Base-by-base conservation (phyloP, 2,113 vertebrate species). In the Microcebus ravelobensis region DNA sequence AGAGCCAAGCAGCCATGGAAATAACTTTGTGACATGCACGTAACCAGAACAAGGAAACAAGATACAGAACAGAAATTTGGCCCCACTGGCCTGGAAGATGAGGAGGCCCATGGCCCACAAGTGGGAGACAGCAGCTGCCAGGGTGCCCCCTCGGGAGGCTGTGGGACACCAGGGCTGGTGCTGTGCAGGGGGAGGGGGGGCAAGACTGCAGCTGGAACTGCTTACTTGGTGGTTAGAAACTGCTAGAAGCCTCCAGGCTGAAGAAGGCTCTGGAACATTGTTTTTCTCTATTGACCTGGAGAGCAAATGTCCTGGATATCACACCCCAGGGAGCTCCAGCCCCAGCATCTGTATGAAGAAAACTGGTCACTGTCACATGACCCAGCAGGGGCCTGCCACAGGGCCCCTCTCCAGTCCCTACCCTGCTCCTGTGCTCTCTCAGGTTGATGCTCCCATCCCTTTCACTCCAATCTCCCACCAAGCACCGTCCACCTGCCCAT, bases 261-360 rank as follows among this genome's bases (percentile, higher is more conserved):
- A 82, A 71, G 68, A 29, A 68, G 57, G 68, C 23, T 77, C 73
- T 65, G 83, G 67, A 87, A 96, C 9, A 18, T 57, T 88, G 52
- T 85, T 87, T 79, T 42, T 20, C 61, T 89, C n/a, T 55, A 6
- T n/a, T 94, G 89, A 85, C 36, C 61, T 57, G 36, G 55, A 76
- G 74, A 85, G 87, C 42, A 70, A 83, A 61, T 50, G 31, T 74
- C 77, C n/a, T 70, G 77, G 27, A n/a, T 55, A 52, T 68, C 77
- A 52, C 67, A 59, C 85, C 57, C 48, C 3, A 55, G 92, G 87
- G 79, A 93, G 15, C 50, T 70, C 79, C 55, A 29, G 48, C 80
- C 29, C 52, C 20, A 10, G 61, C 83, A 42, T 90, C 59, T 87
- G 57, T 50, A 42, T 48, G 71, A 81, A 85, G 34, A 90, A 42